Percentiles rank a stretch among this genome's conserved stretches.
Conservation (phyloP, 2,888 invertebrate genomes). For the Polymixis lichenea region DNA sequence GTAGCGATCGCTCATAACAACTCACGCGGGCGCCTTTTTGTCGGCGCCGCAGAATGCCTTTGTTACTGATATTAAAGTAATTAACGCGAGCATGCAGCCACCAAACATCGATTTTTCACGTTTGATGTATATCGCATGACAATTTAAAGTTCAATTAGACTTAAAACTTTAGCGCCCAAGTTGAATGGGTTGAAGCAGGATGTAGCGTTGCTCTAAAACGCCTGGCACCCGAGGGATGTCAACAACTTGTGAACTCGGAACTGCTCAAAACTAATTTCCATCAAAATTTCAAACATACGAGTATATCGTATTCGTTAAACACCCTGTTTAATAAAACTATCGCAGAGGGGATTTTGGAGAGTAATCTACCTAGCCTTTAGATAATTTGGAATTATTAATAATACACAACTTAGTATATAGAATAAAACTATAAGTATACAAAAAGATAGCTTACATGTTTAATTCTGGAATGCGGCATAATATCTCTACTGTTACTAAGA, state of each 20-base stretch:
- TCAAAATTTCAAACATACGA: slow-evolving; percentile 69
- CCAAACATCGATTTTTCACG: slow-evolving; percentile 51
- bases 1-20: slow-evolving; percentile 77
- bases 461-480: neutral
- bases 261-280: slow-evolving; percentile 81
- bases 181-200: slow-evolving; percentile 71
- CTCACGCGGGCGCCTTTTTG: slow-evolving; percentile 74
- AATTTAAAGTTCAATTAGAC: slow-evolving; percentile 75
- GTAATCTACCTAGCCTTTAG: neutral
- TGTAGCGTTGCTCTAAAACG: slow-evolving; percentile 75
- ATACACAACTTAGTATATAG: neutral
- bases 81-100: slow-evolving; percentile 54
- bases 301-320: slow-evolving; percentile 54
- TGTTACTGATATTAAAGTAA: slow-evolving; percentile 68
- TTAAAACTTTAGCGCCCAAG: slow-evolving; percentile 68
- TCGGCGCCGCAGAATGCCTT: slow-evolving; percentile 70
- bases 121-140: slow-evolving; percentile 63
- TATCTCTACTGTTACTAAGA: neutral
- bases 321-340: slow-evolving; percentile 51
- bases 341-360: slow-evolving; percentile 26
- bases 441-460: neutral
- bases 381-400: slow-evolving; percentile 4
- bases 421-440: no score
- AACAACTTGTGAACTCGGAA: slow-evolving; percentile 73
- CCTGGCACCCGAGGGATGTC: slow-evolving; percentile 73